Conservation (phyloP, 2,113 vertebrate genomes). For the Ailuropoda melanoleuca region DNA sequence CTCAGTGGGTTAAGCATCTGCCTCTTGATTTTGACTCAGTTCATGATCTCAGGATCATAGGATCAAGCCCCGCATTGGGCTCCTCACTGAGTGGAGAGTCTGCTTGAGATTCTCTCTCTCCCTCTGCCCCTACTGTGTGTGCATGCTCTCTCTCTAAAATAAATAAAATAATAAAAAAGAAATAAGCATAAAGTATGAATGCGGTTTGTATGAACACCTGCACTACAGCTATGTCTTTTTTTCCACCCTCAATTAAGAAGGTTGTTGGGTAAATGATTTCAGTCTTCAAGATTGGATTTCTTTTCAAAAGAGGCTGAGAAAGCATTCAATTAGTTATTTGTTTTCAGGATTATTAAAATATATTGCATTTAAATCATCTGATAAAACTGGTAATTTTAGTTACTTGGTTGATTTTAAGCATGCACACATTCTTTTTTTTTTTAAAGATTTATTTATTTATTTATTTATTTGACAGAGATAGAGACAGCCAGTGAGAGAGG, state of each 20-base stretch:
- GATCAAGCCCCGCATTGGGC: fast-evolving
- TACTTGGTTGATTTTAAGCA: conserved; percentile 18
- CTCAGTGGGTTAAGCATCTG: background rate
- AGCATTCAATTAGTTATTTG: background rate
- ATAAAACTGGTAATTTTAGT: conserved; percentile 4
- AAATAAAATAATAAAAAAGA: background rate
- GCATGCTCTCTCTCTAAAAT: too few relatives aligned
- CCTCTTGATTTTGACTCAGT: background rate
- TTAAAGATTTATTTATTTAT: too few relatives aligned
- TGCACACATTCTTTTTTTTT: background rate
- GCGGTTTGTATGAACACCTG: background rate
- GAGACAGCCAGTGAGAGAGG: too few relatives aligned
- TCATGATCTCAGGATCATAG: background rate
- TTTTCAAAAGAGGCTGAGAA: conserved; percentile 9
- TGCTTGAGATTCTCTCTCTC: background rate
- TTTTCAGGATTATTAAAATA: background rate
- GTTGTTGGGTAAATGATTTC: background rate
- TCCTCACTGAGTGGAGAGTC: background rate
- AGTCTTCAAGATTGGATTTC: background rate
- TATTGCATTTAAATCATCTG: background rate
- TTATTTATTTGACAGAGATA: too few relatives aligned
- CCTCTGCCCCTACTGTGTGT: too few relatives aligned
- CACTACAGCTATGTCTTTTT: background rate
- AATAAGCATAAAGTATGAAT: background rate
- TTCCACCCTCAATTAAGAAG: background rate